Percentiles rank a stretch among this genome's conserved stretches.
Conservation (phyloP, 2,888 invertebrate genomes). For the Bombylius discolor region DNA sequence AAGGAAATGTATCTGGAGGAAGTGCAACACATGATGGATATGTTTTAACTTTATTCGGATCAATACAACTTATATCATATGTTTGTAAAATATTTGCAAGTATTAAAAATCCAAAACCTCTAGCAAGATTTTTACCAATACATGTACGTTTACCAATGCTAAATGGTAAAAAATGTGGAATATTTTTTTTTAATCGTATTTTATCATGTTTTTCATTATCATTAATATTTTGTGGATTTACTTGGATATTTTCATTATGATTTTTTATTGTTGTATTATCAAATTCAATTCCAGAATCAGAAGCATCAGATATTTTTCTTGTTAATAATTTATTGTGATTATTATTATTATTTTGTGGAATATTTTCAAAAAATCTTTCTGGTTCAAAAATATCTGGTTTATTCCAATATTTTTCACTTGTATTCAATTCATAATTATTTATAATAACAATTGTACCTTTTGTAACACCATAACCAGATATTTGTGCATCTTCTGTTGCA, state of each 20-base stretch:
- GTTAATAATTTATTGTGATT: constrained; percentile 2
- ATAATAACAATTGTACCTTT: constrained; percentile 68
- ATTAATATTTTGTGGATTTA: neutral
- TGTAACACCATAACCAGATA: constrained; percentile 54
- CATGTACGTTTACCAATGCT: constrained; percentile 70
- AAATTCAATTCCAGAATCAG: constrained; percentile 43
- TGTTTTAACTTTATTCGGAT: constrained; percentile 40
- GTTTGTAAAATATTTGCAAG: constrained; percentile 55
- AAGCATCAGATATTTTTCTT: constrained; percentile 36
- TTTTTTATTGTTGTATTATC: constrained; percentile 18
- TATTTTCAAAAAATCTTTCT: constrained; percentile 49
- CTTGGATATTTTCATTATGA: constrained; percentile 17
- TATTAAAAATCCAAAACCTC: constrained; percentile 57
- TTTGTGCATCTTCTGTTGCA: constrained; percentile 55
- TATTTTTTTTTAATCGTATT: constrained; percentile 37
- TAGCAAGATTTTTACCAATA: constrained; percentile 63
- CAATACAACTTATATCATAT: constrained; percentile 48
- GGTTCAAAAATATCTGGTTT: constrained; percentile 58
- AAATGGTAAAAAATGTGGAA: constrained; percentile 64
- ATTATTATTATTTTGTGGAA: constrained; percentile 4
- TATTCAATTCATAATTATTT: constrained; percentile 67
- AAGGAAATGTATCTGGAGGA: constrained; percentile 54
- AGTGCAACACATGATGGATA: constrained; percentile 57
- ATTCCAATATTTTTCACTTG: constrained; percentile 56
- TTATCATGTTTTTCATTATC: constrained; percentile 19